Evolutionary conservation across 35 echinoderm and acorn worm genomes (phyloP).

Genomic region (Amphiura filiformis): DNA sequence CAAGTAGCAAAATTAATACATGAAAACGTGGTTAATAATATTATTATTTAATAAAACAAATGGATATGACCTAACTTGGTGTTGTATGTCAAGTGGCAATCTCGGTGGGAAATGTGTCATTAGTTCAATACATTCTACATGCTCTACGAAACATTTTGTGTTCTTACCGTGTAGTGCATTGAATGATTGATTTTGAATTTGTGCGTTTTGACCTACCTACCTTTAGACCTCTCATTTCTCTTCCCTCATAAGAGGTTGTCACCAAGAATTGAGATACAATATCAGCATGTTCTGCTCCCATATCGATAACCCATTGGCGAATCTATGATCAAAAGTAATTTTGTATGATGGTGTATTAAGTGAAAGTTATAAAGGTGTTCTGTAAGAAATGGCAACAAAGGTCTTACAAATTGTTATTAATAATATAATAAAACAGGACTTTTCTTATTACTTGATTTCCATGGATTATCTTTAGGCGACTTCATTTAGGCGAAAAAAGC

Average conservation of each 20-base stretch:
- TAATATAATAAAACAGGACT: not conserved
- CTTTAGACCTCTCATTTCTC: not conserved
- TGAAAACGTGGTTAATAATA: too few species aligned
- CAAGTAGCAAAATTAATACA: too few species aligned
- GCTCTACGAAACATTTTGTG: too few species aligned
- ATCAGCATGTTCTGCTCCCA: slow-evolving; percentile 53
- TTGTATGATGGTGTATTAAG: not conserved
- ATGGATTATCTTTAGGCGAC: too few species aligned
- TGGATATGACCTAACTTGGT: too few species aligned
- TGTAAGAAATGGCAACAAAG: not conserved
- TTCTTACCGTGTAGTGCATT: too few species aligned
- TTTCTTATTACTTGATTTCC: not conserved
- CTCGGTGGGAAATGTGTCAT: too few species aligned
- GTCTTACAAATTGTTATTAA: not conserved
- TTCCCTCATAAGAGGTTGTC: not conserved
- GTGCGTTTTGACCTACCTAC: not conserved
- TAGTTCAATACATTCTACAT: too few species aligned
- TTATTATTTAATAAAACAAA: too few species aligned
- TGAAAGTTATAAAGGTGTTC: not conserved
- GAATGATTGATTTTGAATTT: too few species aligned
- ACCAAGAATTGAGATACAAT: slow-evolving; percentile 43
- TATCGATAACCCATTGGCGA: slow-evolving; percentile 78
- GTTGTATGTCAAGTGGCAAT: too few species aligned
- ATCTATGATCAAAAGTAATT: slow-evolving; percentile 45
- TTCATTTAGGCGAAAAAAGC: too few species aligned